phyloP scores from a whole-genome alignment of 2,113 vertebrate genomes.

The Puntigrus tetrazona region DNA sequence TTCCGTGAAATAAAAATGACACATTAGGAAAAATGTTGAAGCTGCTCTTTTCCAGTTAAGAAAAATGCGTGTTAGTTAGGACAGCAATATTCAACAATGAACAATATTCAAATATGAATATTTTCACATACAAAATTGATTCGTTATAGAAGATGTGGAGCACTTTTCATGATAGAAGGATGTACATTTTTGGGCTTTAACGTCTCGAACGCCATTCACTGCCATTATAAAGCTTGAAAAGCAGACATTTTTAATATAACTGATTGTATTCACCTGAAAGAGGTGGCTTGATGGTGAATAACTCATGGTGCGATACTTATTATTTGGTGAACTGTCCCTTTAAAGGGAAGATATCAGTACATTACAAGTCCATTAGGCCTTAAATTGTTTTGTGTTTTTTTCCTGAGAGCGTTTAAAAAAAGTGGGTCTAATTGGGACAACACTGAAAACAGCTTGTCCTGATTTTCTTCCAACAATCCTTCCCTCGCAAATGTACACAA shows the following conservation, averaged over 20 bases:
- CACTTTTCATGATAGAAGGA: no score
- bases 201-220: no score
- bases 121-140: no score
- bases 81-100: no score
- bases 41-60: background rate
- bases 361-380: no score
- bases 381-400: background rate
- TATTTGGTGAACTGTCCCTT: background rate
- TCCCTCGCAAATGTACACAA: background rate
- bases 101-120: no score
- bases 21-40: background rate
- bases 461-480: background rate
- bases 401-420: background rate
- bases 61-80: no score
- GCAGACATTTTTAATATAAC: no score
- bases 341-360: background rate
- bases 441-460: background rate
- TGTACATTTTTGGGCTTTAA: no score
- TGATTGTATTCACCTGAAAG: background rate
- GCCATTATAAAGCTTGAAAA: no score
- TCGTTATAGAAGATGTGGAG: no score
- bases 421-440: constrained; percentile 2
- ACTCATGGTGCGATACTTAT: no score
- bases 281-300: background rate
- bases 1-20: background rate